A percentile compares a stretch with the other conserved stretches of the same genome.
phyloP scores from a whole-genome alignment of 2,113 vertebrate genomes.

The Ornithorhynchus anatinus region DNA sequence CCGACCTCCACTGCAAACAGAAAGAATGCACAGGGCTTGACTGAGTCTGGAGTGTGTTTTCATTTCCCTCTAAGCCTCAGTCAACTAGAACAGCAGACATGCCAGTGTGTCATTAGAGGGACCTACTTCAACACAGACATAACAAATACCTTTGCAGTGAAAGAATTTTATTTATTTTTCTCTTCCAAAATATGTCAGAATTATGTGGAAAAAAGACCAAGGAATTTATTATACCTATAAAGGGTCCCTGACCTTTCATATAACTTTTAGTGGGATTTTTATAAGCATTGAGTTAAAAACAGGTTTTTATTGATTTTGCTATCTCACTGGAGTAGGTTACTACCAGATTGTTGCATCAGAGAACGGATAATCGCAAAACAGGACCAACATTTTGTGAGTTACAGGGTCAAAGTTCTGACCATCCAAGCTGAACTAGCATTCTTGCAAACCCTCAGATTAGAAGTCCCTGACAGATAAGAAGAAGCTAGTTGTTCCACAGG shows the following conservation, averaged over 20 bases:
- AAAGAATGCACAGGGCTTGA: background rate
- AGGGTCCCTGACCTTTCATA: slow-evolving; percentile 20
- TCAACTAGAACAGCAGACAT: background rate
- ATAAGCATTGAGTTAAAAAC: slow-evolving; percentile 9
- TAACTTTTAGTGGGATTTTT: slow-evolving; percentile 30
- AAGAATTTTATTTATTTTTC: slow-evolving; percentile 50
- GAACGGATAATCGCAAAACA: too few species aligned
- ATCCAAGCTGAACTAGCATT: too few species aligned
- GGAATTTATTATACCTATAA: slow-evolving; percentile 34
- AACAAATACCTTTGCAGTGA: slow-evolving; percentile 29
- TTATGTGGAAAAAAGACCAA: slow-evolving; percentile 19
- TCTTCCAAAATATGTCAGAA: slow-evolving; percentile 19
- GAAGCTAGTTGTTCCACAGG: too few species aligned
- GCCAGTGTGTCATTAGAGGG: slow-evolving; percentile 30
- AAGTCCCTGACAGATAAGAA: too few species aligned
- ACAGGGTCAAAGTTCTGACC: too few species aligned
- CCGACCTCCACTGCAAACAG: background rate
- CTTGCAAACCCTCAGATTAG: too few species aligned
- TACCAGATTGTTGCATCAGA: too few species aligned
- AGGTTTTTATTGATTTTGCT: background rate
- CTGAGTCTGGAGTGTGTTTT: slow-evolving; percentile 8
- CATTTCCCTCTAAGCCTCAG: slow-evolving; percentile 8
- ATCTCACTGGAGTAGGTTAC: slow-evolving; percentile 2
- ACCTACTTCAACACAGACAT: slow-evolving; percentile 31
- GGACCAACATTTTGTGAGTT: too few species aligned